Evolutionary conservation across 2,113 vertebrate genomes (phyloP), one percentile per base, ranked within the genome.

Genomic region (Oceanites oceanicus): DNA sequence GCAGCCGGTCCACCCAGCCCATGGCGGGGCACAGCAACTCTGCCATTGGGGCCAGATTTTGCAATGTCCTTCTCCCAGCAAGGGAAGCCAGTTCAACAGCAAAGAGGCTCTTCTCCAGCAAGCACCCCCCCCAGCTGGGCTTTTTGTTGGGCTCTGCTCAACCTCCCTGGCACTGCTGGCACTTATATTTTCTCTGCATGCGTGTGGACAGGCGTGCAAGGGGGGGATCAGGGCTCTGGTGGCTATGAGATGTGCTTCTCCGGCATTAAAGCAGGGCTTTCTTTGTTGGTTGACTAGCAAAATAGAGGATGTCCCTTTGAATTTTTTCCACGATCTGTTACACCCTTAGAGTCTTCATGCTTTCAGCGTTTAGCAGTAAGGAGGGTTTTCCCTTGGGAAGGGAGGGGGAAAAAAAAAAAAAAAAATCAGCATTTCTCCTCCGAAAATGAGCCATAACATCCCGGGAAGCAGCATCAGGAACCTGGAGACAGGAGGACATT

Each of bases 191-290:
- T 63, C 73, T 63, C 22, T 38, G 29, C 1, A 0, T 13, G 19
- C 4, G 11, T 13, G 11, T 6, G 12, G 45, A 49, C 2, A 3
- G 29, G 30, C 0, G 2, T 2, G 13, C 13, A 56, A 67, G 42
- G 5, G 5, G 38, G 5, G 6, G 21, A 74, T 13, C 4, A 0
- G 32, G 5, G 58, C 19, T 56, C 63, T 3, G 3, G 22, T 14
- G 49, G 10, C 11, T 65, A 42, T 67, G 2, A 34, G 32, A 36
- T 42, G 42, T 12, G 34, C 17, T 45, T 62, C 22, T 53, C 19
- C 52, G 42, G 38, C 30, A 23, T 75, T 30, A 52, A 30, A 25
- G 7, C 0, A 2, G 5, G 30, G 6, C 2, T 91, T 67, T 53
- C 17, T 25, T 10, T 27, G 45, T 19, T 45, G 14, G 2, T 16